Evolutionary conservation across 2,797 vertebrate species (phyloP).

Genomic region (Fistularia tabacaria): DNA sequence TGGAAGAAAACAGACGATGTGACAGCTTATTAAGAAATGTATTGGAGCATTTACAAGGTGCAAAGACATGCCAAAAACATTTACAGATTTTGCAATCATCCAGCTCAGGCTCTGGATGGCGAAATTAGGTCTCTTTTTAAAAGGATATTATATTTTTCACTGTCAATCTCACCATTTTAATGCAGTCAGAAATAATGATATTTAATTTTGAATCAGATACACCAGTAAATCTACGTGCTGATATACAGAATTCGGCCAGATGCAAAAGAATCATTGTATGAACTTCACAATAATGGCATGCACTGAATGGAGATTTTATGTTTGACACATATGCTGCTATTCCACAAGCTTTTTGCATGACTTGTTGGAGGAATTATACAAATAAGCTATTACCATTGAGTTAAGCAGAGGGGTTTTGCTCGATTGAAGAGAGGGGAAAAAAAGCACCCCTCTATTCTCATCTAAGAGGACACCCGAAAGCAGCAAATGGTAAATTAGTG

Average conservation of each 20-base stretch:
- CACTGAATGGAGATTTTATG: conserved; percentile 30
- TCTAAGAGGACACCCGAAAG: conserved; percentile 53
- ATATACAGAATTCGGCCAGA: background rate
- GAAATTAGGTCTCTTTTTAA: conserved; percentile 10
- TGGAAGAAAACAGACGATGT: conserved; percentile 57
- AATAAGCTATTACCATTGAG: conserved; percentile 31
- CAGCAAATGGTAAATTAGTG: conserved; percentile 63
- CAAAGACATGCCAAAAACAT: conserved; percentile 15
- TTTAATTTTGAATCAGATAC: conserved; percentile 3
- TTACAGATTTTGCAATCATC: conserved; percentile 27
- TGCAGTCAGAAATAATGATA: conserved; percentile 6
- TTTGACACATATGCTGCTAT: conserved; percentile 21
- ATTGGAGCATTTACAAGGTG: conserved; percentile 54
- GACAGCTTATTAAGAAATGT: conserved; percentile 65
- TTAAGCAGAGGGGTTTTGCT: conserved; percentile 18
- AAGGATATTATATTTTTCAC: conserved; percentile 3
- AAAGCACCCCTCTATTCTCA: conserved; percentile 28
- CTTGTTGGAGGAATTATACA: conserved; percentile 28
- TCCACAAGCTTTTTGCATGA: conserved; percentile 23
- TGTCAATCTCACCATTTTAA: background rate
- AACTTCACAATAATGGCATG: background rate
- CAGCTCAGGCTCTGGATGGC: conserved; percentile 8
- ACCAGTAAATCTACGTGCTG: background rate
- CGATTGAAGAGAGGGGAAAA: conserved; percentile 13
- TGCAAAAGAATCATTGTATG: background rate